Percentiles rank a stretch among this genome's conserved stretches.
Evolutionary conservation across 2,113 vertebrate species (phyloP).

Genomic region (Ictalurus punctatus): DNA sequence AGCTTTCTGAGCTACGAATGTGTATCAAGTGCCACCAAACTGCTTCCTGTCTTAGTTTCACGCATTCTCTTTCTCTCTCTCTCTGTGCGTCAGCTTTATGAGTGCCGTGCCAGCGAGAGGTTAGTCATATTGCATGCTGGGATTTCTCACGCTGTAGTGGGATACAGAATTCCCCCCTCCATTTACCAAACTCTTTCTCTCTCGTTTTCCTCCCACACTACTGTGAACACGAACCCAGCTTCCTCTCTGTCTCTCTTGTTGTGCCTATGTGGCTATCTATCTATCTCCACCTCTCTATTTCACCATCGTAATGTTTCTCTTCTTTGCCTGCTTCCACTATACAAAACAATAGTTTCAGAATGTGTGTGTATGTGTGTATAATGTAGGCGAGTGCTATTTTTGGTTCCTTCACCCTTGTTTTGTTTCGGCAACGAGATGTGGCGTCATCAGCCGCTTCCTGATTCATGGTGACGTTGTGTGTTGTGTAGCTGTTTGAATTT

Average conservation of each 20-base stretch:
- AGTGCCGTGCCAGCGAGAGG: not conserved
- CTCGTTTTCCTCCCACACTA: slow-evolving; percentile 20
- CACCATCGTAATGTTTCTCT: not conserved
- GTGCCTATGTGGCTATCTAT: not conserved
- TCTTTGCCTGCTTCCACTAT: not conserved
- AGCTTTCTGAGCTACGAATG: not conserved
- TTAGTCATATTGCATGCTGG: slow-evolving; percentile 35
- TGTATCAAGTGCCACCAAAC: not conserved
- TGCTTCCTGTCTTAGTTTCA: slow-evolving; percentile 7
- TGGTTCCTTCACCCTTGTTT: not conserved
- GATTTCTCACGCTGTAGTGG: slow-evolving; percentile 6
- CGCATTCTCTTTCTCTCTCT: not conserved
- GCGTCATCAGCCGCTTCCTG: slow-evolving; percentile 7
- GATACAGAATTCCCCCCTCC: slow-evolving; percentile 3
- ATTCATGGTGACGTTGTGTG: not conserved
- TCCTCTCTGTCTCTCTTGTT: not conserved
- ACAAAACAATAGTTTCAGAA: not conserved
- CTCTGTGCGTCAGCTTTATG: not conserved
- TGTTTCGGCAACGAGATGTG: not conserved
- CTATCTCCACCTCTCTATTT: not conserved
- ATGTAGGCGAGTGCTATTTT: not conserved
- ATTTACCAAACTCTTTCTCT: slow-evolving; percentile 19
- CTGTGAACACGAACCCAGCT: not conserved
- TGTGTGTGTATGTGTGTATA: not conserved
- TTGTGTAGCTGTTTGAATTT: not conserved